Base-by-base conservation (phyloP, 2,797 vertebrate genomes). In the Antennarius maculatus region DNA sequence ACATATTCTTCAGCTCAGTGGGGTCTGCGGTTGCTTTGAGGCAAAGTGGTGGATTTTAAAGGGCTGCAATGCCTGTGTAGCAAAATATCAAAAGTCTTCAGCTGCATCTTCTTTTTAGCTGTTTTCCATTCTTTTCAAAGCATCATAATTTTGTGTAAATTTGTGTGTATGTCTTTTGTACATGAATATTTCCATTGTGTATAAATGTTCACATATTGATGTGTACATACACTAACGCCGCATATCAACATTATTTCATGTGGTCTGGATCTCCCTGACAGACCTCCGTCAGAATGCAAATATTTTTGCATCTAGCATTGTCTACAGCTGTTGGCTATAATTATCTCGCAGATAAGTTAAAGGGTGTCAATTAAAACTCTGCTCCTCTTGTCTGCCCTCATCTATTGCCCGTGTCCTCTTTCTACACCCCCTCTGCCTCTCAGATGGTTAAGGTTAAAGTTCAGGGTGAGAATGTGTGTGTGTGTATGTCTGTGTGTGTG, bases 261-360 rank as follows among this genome's bases (percentile, higher is more conserved):
- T 79, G 71, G 69, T 49, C 71, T 55, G 70, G 60, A 71, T 7
- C 76, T 75, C 54, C 41, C 76, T 59, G 65, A 65, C 73, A 73
- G 70, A 58, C 63, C 77, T 78, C 69, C 56, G 64, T 59, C 79
- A 73, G 88, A 86, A 91, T 91, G 79, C 77, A 90, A 92, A 91
- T 91, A 81, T 88, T 92, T 91, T 91, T 91, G 84, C 87, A 63
- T 81, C 85, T 88, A 81, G 84, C 76, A 79, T 66, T 64, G 54
- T 84, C 83, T 91, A 86, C 91, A 92, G 89, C 90, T 90, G 84
- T 85, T 88, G 85, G 86, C 81, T 81, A 88, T 91, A 88, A 90
- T 92, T 92, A 92, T 93, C 90, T 86, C 69, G 82, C 80, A 69
- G 87, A 88, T 84, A 89, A 90, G 90, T 90, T 92, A 85, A 89